Conservation (phyloP, 1,140 invertebrate species). For the Drosophila simulans region DNA sequence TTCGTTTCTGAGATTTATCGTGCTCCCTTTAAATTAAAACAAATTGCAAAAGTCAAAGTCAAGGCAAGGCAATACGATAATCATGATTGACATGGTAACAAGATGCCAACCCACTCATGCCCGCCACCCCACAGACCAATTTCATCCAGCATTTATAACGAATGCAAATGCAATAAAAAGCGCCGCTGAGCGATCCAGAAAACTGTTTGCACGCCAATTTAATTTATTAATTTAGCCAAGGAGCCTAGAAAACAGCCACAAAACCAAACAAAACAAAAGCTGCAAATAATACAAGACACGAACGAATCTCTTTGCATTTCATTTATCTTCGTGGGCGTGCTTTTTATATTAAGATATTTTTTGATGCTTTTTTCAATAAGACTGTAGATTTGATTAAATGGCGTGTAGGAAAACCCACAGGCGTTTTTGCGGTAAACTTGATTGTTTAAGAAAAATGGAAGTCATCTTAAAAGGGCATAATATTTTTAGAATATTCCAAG, state of each 20-base stretch:
- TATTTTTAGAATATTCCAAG: conserved; percentile 6
- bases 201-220: conserved; percentile 74
- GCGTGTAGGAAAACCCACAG: not conserved
- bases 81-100: conserved; percentile 68
- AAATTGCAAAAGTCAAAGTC: conserved; percentile 68
- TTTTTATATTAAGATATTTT: conserved; percentile 13
- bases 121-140: not conserved
- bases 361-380: conserved; percentile 8
- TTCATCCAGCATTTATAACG: conserved; percentile 37
- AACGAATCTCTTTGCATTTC: conserved; percentile 26
- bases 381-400: conserved; percentile 37
- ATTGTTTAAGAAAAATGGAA: not conserved
- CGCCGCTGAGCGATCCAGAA: conserved; percentile 32
- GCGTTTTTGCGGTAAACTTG: not conserved
- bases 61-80: conserved; percentile 37
- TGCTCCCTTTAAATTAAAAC: conserved; percentile 58
- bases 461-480: not conserved
- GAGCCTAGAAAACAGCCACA: conserved; percentile 24
- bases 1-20: conserved; percentile 12
- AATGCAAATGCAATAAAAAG: conserved; percentile 77
- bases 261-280: conserved; percentile 51
- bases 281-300: conserved; percentile 20
- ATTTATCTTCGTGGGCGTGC: conserved; percentile 21
- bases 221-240: conserved; percentile 67
- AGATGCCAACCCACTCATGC: not conserved